A percentile compares a stretch with the other conserved stretches of the same genome.
phyloP scores from a whole-genome alignment of 2,113 vertebrate genomes.

The Empidonax alnorum region DNA sequence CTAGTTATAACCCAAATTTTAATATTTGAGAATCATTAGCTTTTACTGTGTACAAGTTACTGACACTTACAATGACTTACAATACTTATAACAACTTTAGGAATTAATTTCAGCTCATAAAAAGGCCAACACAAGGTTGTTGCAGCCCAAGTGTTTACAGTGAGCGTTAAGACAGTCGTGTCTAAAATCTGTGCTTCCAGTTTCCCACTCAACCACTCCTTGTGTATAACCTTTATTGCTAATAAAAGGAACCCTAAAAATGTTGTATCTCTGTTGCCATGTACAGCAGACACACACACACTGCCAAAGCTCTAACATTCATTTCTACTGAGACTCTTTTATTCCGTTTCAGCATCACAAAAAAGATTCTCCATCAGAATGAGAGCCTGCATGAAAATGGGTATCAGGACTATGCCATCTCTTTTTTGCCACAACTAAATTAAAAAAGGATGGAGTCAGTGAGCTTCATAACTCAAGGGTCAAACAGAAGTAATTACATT shows the following conservation, averaged over 20 bases:
- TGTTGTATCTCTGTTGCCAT: not conserved
- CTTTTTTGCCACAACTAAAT: not conserved
- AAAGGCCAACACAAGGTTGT: not conserved
- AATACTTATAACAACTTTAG: not conserved
- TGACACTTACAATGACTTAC: not conserved
- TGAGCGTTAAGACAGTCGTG: not conserved
- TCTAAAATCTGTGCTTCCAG: not conserved
- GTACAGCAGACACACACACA: not conserved
- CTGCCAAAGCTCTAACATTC: not conserved
- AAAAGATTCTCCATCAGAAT: not conserved
- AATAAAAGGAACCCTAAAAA: not conserved
- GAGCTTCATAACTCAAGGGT: not conserved
- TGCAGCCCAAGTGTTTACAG: not conserved
- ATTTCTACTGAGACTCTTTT: not conserved
- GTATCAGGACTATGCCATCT: not conserved
- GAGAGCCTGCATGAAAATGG: not conserved
- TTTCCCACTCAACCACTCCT: not conserved
- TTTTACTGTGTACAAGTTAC: not conserved
- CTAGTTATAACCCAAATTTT: not conserved
- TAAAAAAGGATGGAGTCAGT: not conserved
- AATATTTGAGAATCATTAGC: not conserved
- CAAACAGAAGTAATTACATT: not conserved
- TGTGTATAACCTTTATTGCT: not conserved
- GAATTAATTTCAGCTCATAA: not conserved
- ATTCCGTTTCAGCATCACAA: not conserved